Base-by-base conservation (phyloP, 2,888 invertebrate genomes). In the Dendrolimus pini region DNA sequence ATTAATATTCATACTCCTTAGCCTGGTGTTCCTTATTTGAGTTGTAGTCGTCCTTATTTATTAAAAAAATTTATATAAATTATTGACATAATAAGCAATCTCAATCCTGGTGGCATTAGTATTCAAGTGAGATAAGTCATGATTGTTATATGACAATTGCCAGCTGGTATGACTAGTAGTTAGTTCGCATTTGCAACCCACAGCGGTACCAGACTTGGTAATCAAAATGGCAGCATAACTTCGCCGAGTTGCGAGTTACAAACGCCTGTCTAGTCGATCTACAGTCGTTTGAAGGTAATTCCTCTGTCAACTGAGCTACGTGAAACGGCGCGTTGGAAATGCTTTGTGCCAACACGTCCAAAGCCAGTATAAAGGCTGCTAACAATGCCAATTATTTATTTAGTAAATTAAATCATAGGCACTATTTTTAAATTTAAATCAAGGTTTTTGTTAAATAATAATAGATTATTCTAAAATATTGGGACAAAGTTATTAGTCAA, bases 151-250 rank as follows among this genome's bases (percentile, higher is more conserved):
- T 65, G 53, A 60, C 66, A 70, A 68, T 65, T 67, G 66, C 67
- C 65, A 64, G 62, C 63, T 30, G 30, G 47, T 47, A 66, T 70
- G 68, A 72, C 68, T 67, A 72, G 69, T 71, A 72, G 70, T 66
- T 68, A 70, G 63, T 58, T 65, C 66, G 67, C 64, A 67, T 61
- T 59, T 65, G 66, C 30, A 30, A 30, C 65, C 66, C 63, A 65
- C 58, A 65, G 66, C 67, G 62, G 64, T 64, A 65, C 67, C 60
- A 58, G 62, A 65, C 62, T 57, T 62, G 66, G 65, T 74, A 74
- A 71, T 70, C 67, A 72, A 60, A 58, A 55, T 53, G 56, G 63
- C 59, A 60, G 65, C 68, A 67, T 67, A 66, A 63, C 57, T 60
- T 60, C 61, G 59, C 59, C 63, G 62, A 68, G 68, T 68, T 66